A percentile compares a stretch with the other conserved stretches of the same genome.
Evolutionary conservation across 2,797 vertebrate genomes (phyloP).

Genomic region (Aulostomus chinensis): DNA sequence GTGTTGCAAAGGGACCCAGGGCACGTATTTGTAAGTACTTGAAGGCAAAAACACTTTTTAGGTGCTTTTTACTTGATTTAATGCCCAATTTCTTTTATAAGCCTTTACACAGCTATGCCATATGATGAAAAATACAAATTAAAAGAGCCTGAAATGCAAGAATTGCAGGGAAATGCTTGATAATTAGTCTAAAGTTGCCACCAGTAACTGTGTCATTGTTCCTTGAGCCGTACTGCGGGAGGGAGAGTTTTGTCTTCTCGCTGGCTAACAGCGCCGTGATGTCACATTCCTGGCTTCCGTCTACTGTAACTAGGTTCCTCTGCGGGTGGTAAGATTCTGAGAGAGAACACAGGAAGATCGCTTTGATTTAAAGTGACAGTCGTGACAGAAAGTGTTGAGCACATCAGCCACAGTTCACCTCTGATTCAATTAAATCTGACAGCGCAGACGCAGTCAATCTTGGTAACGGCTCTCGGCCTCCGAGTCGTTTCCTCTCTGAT

Average conservation of each 20-base stretch:
- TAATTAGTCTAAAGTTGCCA: no score
- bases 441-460: constrained; percentile 20
- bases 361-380: constrained; percentile 48
- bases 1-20: no score
- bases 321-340: no score
- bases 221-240: not conserved
- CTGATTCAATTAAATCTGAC: constrained; percentile 26
- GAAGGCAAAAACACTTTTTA: no score
- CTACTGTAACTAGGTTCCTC: not conserved
- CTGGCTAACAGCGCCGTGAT: not conserved
- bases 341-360: not conserved
- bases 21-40: no score
- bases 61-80: no score
- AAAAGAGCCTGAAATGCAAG: not conserved
- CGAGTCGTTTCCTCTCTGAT: constrained; percentile 13
- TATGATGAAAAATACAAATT: no score
- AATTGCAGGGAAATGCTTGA: not conserved
- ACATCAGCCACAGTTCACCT: constrained; percentile 31
- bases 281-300: not conserved
- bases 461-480: constrained; percentile 1
- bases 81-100: no score
- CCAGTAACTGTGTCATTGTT: not conserved
- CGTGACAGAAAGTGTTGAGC: constrained; percentile 26
- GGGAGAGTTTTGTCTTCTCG: not conserved
- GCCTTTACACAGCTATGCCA: no score